Conservation (phyloP, 2,888 invertebrate genomes). For the Crematogaster levior region DNA sequence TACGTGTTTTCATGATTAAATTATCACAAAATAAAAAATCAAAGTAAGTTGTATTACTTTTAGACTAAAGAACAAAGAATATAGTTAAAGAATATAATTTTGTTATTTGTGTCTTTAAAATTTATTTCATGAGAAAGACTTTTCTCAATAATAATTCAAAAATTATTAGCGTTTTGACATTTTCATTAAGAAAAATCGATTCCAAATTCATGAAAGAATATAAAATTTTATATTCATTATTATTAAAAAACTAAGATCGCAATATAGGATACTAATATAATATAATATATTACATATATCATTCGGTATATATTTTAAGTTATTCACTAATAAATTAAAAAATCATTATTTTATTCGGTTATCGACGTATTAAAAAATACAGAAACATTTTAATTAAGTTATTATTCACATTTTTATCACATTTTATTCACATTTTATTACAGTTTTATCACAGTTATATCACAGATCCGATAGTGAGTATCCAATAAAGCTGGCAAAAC, state of each 20-base stretch:
- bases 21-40: background rate
- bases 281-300: background rate
- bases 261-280: background rate
- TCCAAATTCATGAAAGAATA: background rate
- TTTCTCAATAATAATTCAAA: background rate
- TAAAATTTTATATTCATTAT: too few relatives aligned
- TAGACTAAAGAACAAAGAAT: background rate
- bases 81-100: background rate
- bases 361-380: background rate
- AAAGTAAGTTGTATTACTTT: background rate
- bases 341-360: background rate
- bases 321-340: background rate
- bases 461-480: background rate
- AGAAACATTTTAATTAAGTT: background rate
- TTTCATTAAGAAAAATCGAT: background rate
- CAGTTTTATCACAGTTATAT: too few relatives aligned
- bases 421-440: conserved; percentile 3
- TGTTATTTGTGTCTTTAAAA: background rate
- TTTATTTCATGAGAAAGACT: background rate
- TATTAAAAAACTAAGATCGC: background rate
- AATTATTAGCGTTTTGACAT: background rate
- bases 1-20: background rate
- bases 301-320: background rate
- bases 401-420: background rate
- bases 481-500: background rate